Conservation (phyloP, 2,888 invertebrate species). For the Polydrusus tereticollis region DNA sequence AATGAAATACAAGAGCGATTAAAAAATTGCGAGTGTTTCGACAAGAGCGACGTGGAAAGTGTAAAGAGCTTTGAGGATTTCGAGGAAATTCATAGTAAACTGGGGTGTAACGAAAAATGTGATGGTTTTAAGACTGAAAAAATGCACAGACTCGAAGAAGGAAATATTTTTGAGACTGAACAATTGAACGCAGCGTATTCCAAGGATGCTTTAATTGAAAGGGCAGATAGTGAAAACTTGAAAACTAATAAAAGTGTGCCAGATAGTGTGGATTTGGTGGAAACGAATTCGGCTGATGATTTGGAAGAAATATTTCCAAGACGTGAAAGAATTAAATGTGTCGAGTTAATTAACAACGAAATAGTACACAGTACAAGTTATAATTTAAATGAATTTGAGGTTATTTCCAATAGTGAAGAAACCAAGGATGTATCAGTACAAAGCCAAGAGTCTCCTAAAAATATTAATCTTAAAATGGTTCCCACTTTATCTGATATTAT, state of each 20-base stretch:
- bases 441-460: not conserved
- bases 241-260: constrained; percentile 30
- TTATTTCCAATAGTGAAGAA: not conserved
- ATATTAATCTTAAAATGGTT: constrained; percentile 45
- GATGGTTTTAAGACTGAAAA: constrained; percentile 8
- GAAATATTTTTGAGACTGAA: constrained; percentile 10
- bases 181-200: not conserved
- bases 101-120: not conserved
- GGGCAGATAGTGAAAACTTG: not conserved
- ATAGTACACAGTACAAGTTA: constrained; percentile 8
- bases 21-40: constrained; percentile 33
- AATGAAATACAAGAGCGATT: constrained; percentile 37
- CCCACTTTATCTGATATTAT: constrained; percentile 61
- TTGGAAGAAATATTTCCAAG: not conserved
- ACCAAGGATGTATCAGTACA: not conserved
- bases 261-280: constrained; percentile 40
- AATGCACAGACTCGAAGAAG: not conserved
- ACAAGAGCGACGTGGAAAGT: constrained; percentile 1
- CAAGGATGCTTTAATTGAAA: not conserved
- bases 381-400: not conserved
- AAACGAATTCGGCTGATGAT: not conserved
- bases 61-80: constrained; percentile 12
- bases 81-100: not conserved
- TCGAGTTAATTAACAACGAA: constrained; percentile 9
- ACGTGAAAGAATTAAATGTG: constrained; percentile 1